Conservation (phyloP, 2,888 invertebrate species). For the Mimas tiliae region DNA sequence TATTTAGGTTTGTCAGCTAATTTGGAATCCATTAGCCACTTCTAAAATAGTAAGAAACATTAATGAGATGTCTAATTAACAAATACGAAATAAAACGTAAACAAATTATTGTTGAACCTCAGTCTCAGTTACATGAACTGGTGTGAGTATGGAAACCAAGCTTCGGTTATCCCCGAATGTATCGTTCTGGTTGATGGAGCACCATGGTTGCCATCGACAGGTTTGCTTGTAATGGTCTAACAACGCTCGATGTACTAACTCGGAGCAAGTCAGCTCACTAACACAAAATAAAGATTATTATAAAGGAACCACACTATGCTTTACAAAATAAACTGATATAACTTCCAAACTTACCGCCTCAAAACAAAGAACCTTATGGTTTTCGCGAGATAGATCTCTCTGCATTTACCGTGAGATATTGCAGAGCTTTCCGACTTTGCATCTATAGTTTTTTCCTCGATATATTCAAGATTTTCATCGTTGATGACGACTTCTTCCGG, state of each 20-base stretch:
- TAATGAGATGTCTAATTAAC: not conserved
- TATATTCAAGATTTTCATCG: constrained; percentile 35
- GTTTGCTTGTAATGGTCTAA: constrained; percentile 60
- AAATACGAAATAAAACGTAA: not conserved
- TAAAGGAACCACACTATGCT: not conserved
- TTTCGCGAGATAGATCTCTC: constrained; percentile 61
- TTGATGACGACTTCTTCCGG: constrained; percentile 38
- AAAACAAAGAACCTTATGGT: constrained; percentile 67
- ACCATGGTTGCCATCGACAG: constrained; percentile 74
- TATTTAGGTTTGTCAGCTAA: constrained; percentile 62
- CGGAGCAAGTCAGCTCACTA: constrained; percentile 70
- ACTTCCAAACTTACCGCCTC: constrained; percentile 53
- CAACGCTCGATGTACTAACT: constrained; percentile 64
- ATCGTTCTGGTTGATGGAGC: constrained; percentile 66
- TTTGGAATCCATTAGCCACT: constrained; percentile 77
- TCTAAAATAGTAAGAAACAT: constrained; percentile 48
- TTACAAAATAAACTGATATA: not conserved
- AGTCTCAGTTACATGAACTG: constrained; percentile 65
- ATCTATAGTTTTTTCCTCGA: constrained; percentile 41
- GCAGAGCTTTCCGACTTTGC: constrained; percentile 53
- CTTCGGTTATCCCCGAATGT: constrained; percentile 70
- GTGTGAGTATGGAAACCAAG: constrained; percentile 66
- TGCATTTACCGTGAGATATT: constrained; percentile 60
- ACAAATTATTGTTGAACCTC: constrained; percentile 55
- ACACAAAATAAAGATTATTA: constrained; percentile 26